Evolutionary conservation across 1,140 invertebrate genomes (phyloP).

Genomic region (Trialeurodes vaporariorum): DNA sequence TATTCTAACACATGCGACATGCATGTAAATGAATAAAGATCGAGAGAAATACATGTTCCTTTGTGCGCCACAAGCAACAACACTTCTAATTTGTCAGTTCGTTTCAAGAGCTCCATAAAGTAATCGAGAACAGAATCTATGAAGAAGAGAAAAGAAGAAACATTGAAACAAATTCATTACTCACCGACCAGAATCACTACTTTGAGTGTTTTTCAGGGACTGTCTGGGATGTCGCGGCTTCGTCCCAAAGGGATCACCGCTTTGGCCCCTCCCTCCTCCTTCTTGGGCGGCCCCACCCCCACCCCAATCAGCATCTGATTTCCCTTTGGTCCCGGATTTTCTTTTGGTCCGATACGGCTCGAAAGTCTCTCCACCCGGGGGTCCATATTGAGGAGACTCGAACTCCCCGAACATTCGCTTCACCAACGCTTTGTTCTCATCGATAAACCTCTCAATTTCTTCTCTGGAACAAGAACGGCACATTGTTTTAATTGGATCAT

Average conservation of each 20-base stretch:
- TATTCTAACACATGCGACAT: too few species aligned
- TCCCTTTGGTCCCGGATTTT: slow-evolving; percentile 10
- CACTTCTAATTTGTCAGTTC: too few species aligned
- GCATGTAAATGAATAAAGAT: too few species aligned
- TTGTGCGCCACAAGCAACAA: too few species aligned
- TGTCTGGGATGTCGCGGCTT: not conserved
- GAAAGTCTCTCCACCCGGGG: not conserved
- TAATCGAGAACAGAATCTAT: too few species aligned
- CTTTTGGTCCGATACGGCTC: slow-evolving; percentile 11
- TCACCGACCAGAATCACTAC: not conserved
- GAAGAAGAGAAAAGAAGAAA: too few species aligned
- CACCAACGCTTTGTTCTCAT: slow-evolving; percentile 86
- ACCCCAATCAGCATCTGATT: slow-evolving; percentile 1
- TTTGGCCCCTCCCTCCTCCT: not conserved
- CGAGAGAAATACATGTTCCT: too few species aligned
- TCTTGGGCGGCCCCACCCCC: too few species aligned
- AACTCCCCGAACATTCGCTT: slow-evolving; percentile 86
- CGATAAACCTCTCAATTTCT: slow-evolving; percentile 78
- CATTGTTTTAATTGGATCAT: not conserved
- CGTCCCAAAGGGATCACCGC: not conserved
- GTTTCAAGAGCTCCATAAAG: too few species aligned
- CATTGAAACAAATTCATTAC: too few species aligned
- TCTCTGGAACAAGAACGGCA: slow-evolving; percentile 52
- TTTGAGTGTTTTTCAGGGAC: not conserved
- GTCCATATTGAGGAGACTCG: slow-evolving; percentile 44